Conservation (phyloP, 2,888 invertebrate genomes). For the Lepidonotus clava region DNA sequence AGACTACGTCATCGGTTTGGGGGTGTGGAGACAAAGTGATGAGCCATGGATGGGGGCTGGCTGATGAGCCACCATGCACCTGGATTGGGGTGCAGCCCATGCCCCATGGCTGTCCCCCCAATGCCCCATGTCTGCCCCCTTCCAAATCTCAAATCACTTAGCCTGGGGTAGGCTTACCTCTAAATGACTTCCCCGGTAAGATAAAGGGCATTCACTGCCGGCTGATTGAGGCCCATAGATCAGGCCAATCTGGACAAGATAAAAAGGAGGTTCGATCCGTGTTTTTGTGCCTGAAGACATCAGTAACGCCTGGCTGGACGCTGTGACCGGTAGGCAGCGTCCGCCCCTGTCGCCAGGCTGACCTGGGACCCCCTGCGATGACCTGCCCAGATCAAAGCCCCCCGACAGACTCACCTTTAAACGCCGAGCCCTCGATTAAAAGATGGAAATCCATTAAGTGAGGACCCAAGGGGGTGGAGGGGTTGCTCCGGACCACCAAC, state of each 20-base stretch:
- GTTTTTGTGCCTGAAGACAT: not conserved
- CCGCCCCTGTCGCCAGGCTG: not conserved
- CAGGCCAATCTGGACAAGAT: slow-evolving; percentile 12
- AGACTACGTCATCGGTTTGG: not conserved
- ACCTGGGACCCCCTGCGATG: slow-evolving; percentile 32
- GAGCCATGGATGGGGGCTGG: too few species aligned
- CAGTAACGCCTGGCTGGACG: not conserved
- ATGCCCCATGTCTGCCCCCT: not conserved
- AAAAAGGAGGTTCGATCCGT: not conserved
- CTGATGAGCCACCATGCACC: too few species aligned
- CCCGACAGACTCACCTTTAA: not conserved
- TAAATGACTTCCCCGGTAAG: not conserved
- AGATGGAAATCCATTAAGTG: not conserved
- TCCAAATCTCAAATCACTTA: slow-evolving; percentile 10
- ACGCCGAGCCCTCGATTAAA: not conserved
- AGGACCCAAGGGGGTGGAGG: not conserved
- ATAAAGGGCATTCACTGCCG: not conserved
- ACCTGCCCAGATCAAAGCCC: not conserved
- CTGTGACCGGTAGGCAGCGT: not conserved
- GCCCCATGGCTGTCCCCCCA: not conserved
- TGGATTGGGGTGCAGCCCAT: not conserved
- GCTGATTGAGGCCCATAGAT: slow-evolving; percentile 5
- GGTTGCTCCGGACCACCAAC: not conserved
- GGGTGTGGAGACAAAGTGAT: not conserved
- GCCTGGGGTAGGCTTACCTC: not conserved